Evolutionary conservation across 2,113 vertebrate genomes (phyloP).

Genomic region (Thinocorus orbignyianus): DNA sequence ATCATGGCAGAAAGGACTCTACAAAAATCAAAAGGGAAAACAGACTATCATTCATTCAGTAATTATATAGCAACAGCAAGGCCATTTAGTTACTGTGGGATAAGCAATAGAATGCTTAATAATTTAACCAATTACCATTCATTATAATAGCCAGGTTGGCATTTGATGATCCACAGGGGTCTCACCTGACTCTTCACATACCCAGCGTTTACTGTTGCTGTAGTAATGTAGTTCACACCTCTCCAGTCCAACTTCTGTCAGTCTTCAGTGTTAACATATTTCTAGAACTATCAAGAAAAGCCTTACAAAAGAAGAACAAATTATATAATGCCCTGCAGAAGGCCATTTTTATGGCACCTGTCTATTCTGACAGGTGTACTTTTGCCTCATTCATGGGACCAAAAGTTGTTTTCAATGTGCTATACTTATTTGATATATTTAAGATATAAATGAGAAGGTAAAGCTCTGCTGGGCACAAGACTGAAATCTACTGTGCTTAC

Average conservation of each 20-base stretch:
- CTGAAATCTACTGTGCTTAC: not conserved
- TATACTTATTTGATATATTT: not conserved
- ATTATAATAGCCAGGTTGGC: constrained; percentile 75
- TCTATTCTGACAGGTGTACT: constrained; percentile 55
- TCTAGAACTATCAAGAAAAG: constrained; percentile 53
- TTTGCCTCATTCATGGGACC: not conserved
- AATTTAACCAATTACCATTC: constrained; percentile 78
- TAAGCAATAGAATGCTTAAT: constrained; percentile 79
- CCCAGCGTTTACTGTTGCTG: constrained; percentile 49
- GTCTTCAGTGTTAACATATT: constrained; percentile 62
- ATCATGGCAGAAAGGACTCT: constrained; percentile 41
- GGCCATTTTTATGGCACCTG: not conserved
- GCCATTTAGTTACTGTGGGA: constrained; percentile 73
- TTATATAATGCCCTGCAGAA: constrained; percentile 43
- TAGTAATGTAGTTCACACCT: constrained; percentile 58
- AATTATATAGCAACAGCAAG: constrained; percentile 77
- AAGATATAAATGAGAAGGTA: not conserved
- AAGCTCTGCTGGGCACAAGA: not conserved
- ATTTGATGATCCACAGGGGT: constrained; percentile 71
- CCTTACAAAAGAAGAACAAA: constrained; percentile 64
- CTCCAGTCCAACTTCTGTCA: constrained; percentile 61
- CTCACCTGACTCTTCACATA: constrained; percentile 70
- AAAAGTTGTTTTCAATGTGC: not conserved
- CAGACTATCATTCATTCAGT: constrained; percentile 66
- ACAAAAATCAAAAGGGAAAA: constrained; percentile 61